Conservation (phyloP, 2,113 vertebrate genomes). For the Stomatorhinus ivindoensis region DNA sequence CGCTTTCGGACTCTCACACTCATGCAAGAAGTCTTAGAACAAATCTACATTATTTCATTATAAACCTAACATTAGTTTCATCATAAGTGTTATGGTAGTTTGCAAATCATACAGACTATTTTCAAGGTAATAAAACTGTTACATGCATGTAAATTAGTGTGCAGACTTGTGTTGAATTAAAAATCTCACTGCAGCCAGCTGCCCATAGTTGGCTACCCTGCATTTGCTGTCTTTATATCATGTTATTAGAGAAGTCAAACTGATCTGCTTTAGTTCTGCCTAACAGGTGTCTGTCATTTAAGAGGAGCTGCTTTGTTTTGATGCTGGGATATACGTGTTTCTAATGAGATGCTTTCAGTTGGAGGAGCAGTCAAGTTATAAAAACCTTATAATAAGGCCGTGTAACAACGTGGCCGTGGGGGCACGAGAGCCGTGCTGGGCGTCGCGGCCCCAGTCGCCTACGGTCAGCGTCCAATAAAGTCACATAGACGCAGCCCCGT, state of each 20-base stretch:
- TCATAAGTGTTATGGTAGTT: background rate
- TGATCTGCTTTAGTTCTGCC: background rate
- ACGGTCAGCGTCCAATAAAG: background rate
- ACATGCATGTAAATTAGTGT: background rate
- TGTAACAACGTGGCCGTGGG: background rate
- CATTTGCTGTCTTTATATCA: background rate
- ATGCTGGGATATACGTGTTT: background rate
- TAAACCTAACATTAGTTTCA: background rate
- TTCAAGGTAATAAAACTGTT: background rate
- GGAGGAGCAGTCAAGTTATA: background rate
- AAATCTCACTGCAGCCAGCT: background rate
- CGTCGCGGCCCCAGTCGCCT: background rate
- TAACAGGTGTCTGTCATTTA: background rate
- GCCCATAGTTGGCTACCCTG: background rate
- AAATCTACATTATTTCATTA: background rate
- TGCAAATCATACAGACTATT: background rate
- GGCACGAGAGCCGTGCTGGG: background rate
- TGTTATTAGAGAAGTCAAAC: background rate
- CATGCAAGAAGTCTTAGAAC: background rate
- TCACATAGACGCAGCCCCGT: background rate
- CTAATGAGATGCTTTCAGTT: background rate
- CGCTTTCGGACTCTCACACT: background rate
- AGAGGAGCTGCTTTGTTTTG: background rate
- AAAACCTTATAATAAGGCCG: background rate
- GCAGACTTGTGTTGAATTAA: background rate